Conservation (phyloP, 2,113 vertebrate species). For the Ailurus styani region DNA sequence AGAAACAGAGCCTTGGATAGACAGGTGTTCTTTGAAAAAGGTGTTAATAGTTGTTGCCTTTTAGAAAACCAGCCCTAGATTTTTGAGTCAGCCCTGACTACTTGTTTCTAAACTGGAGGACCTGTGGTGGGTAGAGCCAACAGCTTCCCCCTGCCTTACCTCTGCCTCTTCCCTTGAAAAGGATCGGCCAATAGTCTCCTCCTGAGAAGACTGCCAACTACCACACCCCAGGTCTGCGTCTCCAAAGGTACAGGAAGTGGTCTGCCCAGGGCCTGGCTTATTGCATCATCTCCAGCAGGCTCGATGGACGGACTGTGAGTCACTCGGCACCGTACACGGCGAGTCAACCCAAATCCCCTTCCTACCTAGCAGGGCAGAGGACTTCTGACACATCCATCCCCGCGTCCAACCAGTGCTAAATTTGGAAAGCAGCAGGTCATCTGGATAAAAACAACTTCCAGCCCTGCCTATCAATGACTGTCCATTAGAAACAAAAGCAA, state of each 20-base stretch:
- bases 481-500: neutral
- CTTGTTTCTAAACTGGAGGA: neutral
- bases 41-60: neutral
- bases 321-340: neutral
- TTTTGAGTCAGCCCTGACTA: too few species aligned
- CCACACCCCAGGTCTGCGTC: neutral
- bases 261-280: conserved; percentile 2
- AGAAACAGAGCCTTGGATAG: neutral
- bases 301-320: conserved; percentile 27
- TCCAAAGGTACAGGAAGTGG: conserved; percentile 65
- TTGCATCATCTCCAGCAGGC: neutral
- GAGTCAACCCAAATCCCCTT: neutral
- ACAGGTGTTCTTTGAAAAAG: neutral
- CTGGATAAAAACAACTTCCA: conserved; percentile 15
- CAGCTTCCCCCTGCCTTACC: neutral
- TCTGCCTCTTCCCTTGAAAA: neutral
- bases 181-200: neutral
- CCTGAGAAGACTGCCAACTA: neutral
- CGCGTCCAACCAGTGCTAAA: conserved; percentile 41
- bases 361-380: neutral
- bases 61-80: neutral
- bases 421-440: conserved; percentile 42
- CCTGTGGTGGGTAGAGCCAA: neutral
- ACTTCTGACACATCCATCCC: neutral
- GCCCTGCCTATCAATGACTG: neutral